Evolutionary conservation across 2,888 invertebrate genomes (phyloP), one percentile per base, ranked within the genome.

Genomic region (Diarsia dahlii): DNA sequence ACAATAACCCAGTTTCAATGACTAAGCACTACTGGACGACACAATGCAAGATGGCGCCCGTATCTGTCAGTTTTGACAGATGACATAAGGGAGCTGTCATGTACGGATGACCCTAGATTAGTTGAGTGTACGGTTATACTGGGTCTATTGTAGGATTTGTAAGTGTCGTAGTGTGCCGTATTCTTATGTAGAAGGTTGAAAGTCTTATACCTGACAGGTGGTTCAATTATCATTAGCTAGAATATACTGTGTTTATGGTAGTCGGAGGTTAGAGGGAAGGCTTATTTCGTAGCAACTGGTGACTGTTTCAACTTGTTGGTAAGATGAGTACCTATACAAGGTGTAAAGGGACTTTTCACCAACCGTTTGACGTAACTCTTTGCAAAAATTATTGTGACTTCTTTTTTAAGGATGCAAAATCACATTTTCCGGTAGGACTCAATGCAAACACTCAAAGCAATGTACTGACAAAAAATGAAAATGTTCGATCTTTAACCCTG

Each of bases 71-170:
- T 60, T 60, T 13, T 39, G 58, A 71, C 72, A 65, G 15, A 71
- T 80, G 71, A 79, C 71, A 52, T 46, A 84, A 71, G 28, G 48
- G 52, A 79, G 23, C 71, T 79, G 84, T 79, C 80, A 71, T 64
- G 48, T 83, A 2, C 13, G 71, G 6, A 54, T 84, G 71, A 84
- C 80, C 80, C 80, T 60, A 54, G 84, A 84, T 80, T 80, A 80
- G 54, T 54, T 64, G 46, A 69, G 63, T 45, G 52, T 56, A 23
- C 45, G n/a, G 10, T 18, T 60, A 3, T 28, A 28, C 18, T 18
- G 48, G 63, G 28, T 63, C 28, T 48, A 46, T 79, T 84, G 58
- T 84, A n/a, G 52, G 50, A 8, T 63, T 45, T 45, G 63, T 13
- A 6, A 20, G 39, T 45, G 62, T 13, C 6, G 56, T n/a, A 23